A percentile compares a stretch with the other conserved stretches of the same genome.
Evolutionary conservation across 2,888 invertebrate genomes (phyloP).

Genomic region (Mimas tiliae): DNA sequence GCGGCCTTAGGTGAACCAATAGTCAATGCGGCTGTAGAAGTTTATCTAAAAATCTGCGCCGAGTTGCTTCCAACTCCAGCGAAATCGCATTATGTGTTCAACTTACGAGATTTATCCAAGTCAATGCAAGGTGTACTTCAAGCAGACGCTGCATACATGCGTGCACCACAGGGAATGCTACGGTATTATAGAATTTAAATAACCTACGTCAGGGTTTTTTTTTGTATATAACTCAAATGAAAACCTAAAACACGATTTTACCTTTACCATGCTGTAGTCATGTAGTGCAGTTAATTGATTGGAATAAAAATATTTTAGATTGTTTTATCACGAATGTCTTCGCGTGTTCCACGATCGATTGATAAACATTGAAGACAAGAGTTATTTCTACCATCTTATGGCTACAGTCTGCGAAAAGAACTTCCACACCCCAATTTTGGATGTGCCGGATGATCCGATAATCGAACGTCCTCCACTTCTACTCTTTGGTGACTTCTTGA

Average conservation of each 20-base stretch:
- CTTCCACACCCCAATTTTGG: constrained; percentile 86
- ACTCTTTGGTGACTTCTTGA: constrained; percentile 94
- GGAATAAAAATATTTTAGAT: constrained; percentile 68
- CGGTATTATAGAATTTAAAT: constrained; percentile 69
- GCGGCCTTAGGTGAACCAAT: constrained; percentile 88
- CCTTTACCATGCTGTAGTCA: no score
- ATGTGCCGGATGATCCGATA: constrained; percentile 85
- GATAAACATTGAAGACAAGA: constrained; percentile 92
- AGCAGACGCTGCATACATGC: constrained; percentile 89
- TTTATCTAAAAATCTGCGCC: constrained; percentile 91
- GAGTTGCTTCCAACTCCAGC: constrained; percentile 95
- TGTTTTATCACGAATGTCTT: constrained; percentile 96
- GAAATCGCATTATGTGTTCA: constrained; percentile 97
- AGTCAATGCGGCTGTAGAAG: constrained; percentile 92
- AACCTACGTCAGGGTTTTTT: neutral
- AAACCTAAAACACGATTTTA: no score
- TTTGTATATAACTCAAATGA: no score
- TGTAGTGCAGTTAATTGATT: neutral
- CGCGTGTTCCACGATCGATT: constrained; percentile 96
- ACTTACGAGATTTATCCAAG: constrained; percentile 95
- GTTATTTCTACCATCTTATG: constrained; percentile 91
- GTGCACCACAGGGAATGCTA: constrained; percentile 87
- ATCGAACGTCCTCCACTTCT: constrained; percentile 87
- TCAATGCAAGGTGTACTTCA: constrained; percentile 95
- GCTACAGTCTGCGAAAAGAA: constrained; percentile 86